These are phyloP conservation scores for Marcusenius ussheri DNA, from an alignment of 2,113 vertebrate species.

Conservation along the genomic window DNA sequence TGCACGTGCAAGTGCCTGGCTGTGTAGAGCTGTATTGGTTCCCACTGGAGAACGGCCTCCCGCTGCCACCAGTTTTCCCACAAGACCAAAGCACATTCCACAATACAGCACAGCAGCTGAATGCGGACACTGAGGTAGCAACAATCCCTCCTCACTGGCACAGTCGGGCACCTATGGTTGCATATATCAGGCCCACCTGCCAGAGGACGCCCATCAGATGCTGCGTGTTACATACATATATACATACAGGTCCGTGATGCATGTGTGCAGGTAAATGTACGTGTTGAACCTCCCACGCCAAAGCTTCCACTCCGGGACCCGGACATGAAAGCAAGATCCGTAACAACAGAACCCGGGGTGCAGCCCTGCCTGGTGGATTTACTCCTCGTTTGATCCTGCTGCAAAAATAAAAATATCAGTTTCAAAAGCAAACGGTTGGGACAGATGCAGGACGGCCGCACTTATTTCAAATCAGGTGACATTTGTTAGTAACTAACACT, in stretches of 20 bases:
- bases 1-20: neutral
- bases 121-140: neutral
- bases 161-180: neutral
- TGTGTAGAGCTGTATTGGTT: neutral
- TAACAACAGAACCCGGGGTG: neutral
- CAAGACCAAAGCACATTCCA: neutral
- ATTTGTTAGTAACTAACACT: conserved; percentile 74
- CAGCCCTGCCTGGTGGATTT: conserved; percentile 42
- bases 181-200: neutral
- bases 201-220: neutral
- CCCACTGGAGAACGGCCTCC: neutral
- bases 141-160: neutral
- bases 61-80: neutral
- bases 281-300: neutral
- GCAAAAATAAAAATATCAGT: conserved; percentile 48
- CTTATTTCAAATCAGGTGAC: conserved; percentile 69
- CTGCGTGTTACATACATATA: neutral
- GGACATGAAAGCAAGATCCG: neutral
- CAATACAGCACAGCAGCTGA: neutral
- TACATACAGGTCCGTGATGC: neutral
- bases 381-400: conserved; percentile 35
- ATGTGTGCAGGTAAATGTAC: neutral
- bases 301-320: neutral
- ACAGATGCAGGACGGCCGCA: conserved; percentile 36
- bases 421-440: conserved; percentile 40